Evolutionary conservation across 2,797 vertebrate species (phyloP).

Genomic region (Etheostoma nigrum): DNA sequence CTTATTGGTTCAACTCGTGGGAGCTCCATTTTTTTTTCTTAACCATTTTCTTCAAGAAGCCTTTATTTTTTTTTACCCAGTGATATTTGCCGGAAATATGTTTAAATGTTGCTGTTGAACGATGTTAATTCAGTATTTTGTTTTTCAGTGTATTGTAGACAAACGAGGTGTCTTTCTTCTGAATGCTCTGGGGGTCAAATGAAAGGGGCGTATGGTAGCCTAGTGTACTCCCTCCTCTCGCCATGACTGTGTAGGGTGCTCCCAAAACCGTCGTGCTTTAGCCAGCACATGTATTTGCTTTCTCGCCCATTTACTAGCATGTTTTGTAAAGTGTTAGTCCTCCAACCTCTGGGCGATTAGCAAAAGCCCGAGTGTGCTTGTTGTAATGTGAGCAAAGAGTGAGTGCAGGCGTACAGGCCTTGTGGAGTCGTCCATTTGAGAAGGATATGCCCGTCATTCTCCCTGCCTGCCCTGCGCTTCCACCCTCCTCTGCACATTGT

Average conservation of each 20-base stretch:
- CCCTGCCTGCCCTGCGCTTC: conserved; percentile 76
- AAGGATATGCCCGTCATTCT: conserved; percentile 81
- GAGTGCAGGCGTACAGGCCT: conserved; percentile 65
- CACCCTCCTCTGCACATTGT: conserved; percentile 76
- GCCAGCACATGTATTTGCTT: conserved; percentile 20
- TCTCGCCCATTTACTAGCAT: neutral
- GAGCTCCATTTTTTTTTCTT: neutral
- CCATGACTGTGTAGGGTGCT: conserved; percentile 59
- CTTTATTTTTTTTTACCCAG: neutral
- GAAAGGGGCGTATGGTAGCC: conserved; percentile 62
- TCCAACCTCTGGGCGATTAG: conserved; percentile 25
- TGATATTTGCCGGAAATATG: neutral
- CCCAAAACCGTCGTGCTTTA: conserved; percentile 47
- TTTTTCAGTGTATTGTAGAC: neutral
- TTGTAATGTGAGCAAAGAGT: conserved; percentile 38
- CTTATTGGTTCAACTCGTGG: conserved; percentile 43
- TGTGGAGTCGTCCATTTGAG: conserved; percentile 84
- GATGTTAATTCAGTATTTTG: conserved; percentile 16
- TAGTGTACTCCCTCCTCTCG: conserved; percentile 53
- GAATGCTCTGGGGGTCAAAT: conserved; percentile 66
- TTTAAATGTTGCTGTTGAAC: neutral
- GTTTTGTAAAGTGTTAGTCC: neutral
- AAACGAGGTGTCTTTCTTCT: conserved; percentile 18
- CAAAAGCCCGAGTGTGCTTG: conserved; percentile 28
- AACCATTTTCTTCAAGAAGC: conserved; percentile 25